Base-by-base conservation (phyloP, 2,797 vertebrate genomes). In the Pipistrellus nathusii region DNA sequence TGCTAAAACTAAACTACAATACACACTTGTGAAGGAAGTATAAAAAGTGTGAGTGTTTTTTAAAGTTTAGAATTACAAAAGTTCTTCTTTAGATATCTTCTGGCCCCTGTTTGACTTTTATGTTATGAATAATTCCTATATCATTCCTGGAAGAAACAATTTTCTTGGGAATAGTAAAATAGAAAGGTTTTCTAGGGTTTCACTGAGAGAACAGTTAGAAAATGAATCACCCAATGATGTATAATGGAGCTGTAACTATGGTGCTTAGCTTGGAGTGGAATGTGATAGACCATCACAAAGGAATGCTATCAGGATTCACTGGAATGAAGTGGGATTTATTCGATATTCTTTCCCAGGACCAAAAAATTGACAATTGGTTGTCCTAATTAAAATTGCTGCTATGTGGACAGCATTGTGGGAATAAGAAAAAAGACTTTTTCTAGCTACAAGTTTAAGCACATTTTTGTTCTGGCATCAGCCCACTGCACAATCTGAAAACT, bases 281-380 rank as follows among this genome's bases (percentile, higher is more conserved):
- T 81, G 72, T 20, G 62, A 78, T 72, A 55, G 69, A 32, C 87
- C 59, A 84, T 85, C 84, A 35, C 68, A 72, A 72, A 94, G 85
- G 89, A 94, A 96, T 91, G 93, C 57, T n/a, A 30, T 51, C 21
- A 48, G 84, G 46, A 9, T 57, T 89, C 27, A 6, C 81, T 93
- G 87, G 76, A 88, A 91, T 82, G 90, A 84, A 93, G 81, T 68
- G 30, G 59, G 44, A 9, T 72, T 91, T 80, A 76, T 84, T 71
- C 25, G n/a, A 80, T 92, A 59, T 59, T 75, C 59, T 96, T 97
- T 96, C 95, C 88, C 96, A 96, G 86, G 89, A 94, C 86, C 76
- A 86, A 77, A 96, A 94, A 92, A 78, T 82, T 94, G 87, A 83
- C 91, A 91, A 86, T 48, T 35, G 82, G 69, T 91, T 85, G 69